Evolutionary conservation across 2,888 invertebrate species (phyloP).

Genomic region (Orgyia antiqua): DNA sequence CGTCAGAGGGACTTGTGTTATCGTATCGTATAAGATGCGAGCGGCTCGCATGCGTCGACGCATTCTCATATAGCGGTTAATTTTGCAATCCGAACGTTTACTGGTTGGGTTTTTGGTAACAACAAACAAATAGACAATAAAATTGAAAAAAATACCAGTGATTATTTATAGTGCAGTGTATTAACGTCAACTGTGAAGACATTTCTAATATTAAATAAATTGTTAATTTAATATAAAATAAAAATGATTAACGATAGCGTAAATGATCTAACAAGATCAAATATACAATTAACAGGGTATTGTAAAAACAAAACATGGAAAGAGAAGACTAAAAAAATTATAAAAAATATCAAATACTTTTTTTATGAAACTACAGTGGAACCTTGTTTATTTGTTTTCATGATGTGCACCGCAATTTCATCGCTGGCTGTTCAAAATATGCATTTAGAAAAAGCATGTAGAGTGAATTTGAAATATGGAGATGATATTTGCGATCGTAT

Average conservation of each 20-base stretch:
- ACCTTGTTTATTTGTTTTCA: constrained; percentile 81
- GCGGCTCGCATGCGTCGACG: constrained; percentile 48
- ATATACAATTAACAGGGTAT: constrained; percentile 48
- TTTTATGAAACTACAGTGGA: constrained; percentile 78
- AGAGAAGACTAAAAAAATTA: constrained; percentile 47
- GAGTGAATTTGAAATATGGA: constrained; percentile 70
- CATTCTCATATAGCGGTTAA: constrained; percentile 58
- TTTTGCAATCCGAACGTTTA: constrained; percentile 62
- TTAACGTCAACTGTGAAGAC: constrained; percentile 37
- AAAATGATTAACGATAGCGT: constrained; percentile 53
- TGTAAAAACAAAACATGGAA: constrained; percentile 41
- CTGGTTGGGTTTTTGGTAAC: constrained; percentile 68
- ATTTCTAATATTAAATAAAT: constrained; percentile 31
- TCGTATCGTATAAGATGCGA: constrained; percentile 63
- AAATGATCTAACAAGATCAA: constrained; percentile 57
- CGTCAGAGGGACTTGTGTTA: constrained; percentile 63
- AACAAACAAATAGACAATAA: constrained; percentile 45
- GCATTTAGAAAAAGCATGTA: constrained; percentile 79
- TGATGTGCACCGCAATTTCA: constrained; percentile 81
- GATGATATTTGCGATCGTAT: constrained; percentile 75
- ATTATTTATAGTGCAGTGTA: constrained; percentile 40
- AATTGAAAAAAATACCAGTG: too few relatives aligned
- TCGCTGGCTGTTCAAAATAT: constrained; percentile 78
- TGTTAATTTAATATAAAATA: constrained; percentile 11
- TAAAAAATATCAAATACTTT: constrained; percentile 55